Evolutionary conservation across 2,797 vertebrate species (phyloP).

Genomic region (Oophaga sylvatica): DNA sequence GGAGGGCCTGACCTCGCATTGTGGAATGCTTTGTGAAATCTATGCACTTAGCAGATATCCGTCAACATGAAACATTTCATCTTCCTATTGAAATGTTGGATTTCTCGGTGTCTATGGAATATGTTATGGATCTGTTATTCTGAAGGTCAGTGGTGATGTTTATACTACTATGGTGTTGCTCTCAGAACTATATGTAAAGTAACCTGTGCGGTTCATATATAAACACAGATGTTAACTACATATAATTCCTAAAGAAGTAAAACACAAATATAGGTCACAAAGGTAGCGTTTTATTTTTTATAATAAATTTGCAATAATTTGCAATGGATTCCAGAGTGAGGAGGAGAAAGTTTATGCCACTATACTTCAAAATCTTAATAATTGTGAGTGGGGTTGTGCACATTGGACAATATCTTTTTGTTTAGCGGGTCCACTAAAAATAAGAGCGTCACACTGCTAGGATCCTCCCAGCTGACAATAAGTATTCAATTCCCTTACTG

Average conservation of each 20-base stretch:
- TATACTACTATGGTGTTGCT: background rate
- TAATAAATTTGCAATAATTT: too few relatives aligned
- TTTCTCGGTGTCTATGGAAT: slow-evolving; percentile 14
- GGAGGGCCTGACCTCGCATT: slow-evolving; percentile 39
- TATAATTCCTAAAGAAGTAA: background rate
- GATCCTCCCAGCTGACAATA: too few relatives aligned
- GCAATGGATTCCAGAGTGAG: background rate
- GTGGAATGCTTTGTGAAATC: slow-evolving; percentile 44
- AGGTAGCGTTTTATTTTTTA: background rate
- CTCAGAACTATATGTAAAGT: background rate
- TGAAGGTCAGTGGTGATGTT: slow-evolving; percentile 1
- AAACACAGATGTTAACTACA: background rate
- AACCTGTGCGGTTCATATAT: background rate
- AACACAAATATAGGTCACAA: too few relatives aligned
- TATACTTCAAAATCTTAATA: too few relatives aligned
- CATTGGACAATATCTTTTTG: too few relatives aligned
- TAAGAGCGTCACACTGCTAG: too few relatives aligned
- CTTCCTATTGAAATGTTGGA: slow-evolving; percentile 42
- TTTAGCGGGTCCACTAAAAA: too few relatives aligned
- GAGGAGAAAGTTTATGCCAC: too few relatives aligned
- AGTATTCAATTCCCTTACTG: too few relatives aligned
- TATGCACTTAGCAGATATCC: slow-evolving; percentile 28
- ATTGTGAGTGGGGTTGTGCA: too few relatives aligned
- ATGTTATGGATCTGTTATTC: slow-evolving; percentile 12
- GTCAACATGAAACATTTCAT: slow-evolving; percentile 26